Evolutionary conservation across 2,797 vertebrate species (phyloP), one percentile per base, ranked within the genome.

Genomic region (Gymnopithys bicolor): DNA sequence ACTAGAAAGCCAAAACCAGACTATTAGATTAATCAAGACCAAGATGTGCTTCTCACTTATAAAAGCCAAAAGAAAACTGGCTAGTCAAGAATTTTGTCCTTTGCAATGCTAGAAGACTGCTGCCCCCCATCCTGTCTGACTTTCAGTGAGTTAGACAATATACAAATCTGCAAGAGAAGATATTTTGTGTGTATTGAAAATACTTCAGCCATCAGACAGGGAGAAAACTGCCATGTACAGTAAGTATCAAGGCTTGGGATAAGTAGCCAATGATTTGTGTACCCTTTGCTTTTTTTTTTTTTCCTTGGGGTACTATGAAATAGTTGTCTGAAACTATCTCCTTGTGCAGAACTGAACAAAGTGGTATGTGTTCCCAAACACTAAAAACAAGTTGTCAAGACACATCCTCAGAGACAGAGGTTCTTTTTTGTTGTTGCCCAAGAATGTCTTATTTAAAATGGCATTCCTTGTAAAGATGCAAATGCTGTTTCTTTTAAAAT

Each of bases 401-500:
- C 67, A 94, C 70, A 94, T 60, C 86, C 89, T 95, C 83, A 69
- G 90, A 94, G 88, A 95, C 86, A 94, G 81, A 93, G 66, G 56
- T 84, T 83, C 81, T 90, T 94, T 93, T 96, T 92, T 90, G 63
- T 93, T 87, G 35, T 87, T 96, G 94, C 49, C 95, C 89, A 95
- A 96, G 94, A 96, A 93, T 84, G 55, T 94, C 95, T 97, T 97
- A 95, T 93, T 97, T 97, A 89, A 97, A 97, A 96, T 81, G 80
- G 86, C 90, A 93, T 96, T 94, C 81, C 85, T 91, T 80, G 73
- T 96, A 95, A 97, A 96, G 92, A 94, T 89, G 89, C 51, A 90
- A 93, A 64, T 91, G 59, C 68, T 93, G 85, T 97, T 97, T 95
- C 74, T 96, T 93, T 96, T 89, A 71, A 96, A 96, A 96, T 62